A percentile compares a stretch with the other conserved stretches of the same genome.
Conservation (phyloP, 2,113 vertebrate species). For the Ivindomyrus marchei region DNA sequence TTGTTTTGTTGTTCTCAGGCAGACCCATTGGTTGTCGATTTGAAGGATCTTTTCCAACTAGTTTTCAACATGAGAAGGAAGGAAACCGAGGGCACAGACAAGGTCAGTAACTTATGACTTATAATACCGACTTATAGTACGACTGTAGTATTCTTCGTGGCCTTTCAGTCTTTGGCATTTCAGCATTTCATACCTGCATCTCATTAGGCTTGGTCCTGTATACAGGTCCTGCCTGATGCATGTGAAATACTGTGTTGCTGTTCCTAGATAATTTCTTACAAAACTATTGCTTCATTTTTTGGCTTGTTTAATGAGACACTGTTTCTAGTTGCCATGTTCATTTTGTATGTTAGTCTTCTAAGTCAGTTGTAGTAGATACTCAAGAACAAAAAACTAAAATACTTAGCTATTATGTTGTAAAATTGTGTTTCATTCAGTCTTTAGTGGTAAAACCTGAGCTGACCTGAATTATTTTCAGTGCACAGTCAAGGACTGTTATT, state of each 20-base stretch:
- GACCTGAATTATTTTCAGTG: not conserved
- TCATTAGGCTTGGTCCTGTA: not conserved
- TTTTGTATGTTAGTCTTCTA: not conserved
- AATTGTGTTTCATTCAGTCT: not conserved
- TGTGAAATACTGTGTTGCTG: not conserved
- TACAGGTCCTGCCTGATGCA: not conserved
- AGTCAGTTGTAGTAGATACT: not conserved
- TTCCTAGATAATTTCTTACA: not conserved
- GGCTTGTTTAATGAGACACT: not conserved
- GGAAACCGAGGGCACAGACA: slow-evolving; percentile 73
- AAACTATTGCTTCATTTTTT: not conserved
- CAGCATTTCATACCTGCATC: not conserved
- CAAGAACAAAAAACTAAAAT: not conserved
- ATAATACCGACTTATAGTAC: not conserved
- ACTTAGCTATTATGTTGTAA: not conserved
- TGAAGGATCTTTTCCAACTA: slow-evolving; percentile 93
- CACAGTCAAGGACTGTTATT: not conserved
- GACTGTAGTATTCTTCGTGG: not conserved
- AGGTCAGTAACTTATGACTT: slow-evolving; percentile 48
- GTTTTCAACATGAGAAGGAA: slow-evolving; percentile 90
- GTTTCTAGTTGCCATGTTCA: not conserved
- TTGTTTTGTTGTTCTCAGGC: slow-evolving; percentile 58
- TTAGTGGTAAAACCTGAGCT: not conserved
- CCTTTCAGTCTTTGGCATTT: not conserved
- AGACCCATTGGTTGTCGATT: slow-evolving; percentile 84